Evolutionary conservation across 64 coral and sea anemone genomes (phyloP), one percentile per base, ranked within the genome.

Genomic region (Pocillopora damicornis): DNA sequence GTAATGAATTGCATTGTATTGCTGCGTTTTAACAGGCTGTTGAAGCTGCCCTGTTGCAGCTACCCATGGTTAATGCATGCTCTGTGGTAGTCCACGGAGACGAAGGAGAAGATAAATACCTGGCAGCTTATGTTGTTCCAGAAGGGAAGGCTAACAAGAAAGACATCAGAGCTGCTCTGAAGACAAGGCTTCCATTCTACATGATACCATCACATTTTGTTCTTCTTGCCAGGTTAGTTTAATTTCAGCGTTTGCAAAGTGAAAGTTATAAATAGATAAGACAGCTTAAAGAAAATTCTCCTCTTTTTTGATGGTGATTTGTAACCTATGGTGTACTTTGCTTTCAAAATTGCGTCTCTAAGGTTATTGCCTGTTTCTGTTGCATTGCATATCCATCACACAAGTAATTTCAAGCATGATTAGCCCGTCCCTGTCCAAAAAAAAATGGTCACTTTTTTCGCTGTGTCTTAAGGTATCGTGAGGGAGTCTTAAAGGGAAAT

Each of bases 181-280:
- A 96, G 71, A 88, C 75, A 78, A 82, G 94, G 14, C 94, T 96
- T 42, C 94, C 94, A 23, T 96, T 96, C 66, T 96, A 90, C 69
- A 96, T 96, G 94, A 96, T 96, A 66, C 94, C 94, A 13, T 76
- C 94, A 15, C 94, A 96, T 65, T 96, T 96, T 87, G 94, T 96
- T 18, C 77, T 96, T 45, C 76, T 96, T 57, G 58, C 90, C 79
- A 96, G 94, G 94, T 96, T 15, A 36, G 63, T 26, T 75, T n/a
- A 11, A 8, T 71, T 25, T 25, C n/a, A n/a, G 25, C 1, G 1
- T 1, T 25, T 11, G 25, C 11, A n/a, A 10, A 23, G 20, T 69
- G 20, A 16, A 13, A 16, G 20, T 15, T 66, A 66, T 15, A 15
- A 15, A 66, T 15, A 20, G 15, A 4, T n/a, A 8, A 67, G 22